Evolutionary conservation across 2,888 invertebrate species (phyloP), one percentile per base, ranked within the genome.

Genomic region (Lochmaea crataegi): DNA sequence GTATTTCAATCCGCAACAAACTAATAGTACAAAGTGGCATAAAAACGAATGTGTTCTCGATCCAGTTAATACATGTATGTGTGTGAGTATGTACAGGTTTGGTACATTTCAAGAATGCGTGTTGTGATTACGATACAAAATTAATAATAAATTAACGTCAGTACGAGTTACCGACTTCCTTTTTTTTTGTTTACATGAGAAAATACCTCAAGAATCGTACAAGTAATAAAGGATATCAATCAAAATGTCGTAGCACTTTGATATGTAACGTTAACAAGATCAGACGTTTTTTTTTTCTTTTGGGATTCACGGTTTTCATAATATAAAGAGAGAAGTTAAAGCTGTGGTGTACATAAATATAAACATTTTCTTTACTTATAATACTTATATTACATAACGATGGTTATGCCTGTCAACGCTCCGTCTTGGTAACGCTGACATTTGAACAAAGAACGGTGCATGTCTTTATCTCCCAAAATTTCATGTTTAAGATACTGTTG

Each of bases 61-160:
- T 63, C 61, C 42, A 63, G 61, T 42, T 42, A 18, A 38, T 63
- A 42, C 61, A 38, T 38, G 60, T 38, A 14, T 60, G 61, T 63
- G 41, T 60, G 61, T 63, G 41, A 41, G 16, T 63, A 22, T 18
- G 53, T 68, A 73, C 72, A 41, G 41, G 48, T 65, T 68, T 68
- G 38, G 65, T 22, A 65, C 72, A 70, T 72, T 68, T 65, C 45
- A 58, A 74, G 74, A 72, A 71, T 63, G 73, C 56, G 56, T 67
- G 42, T 51, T 51, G 61, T 18, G 38, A 60, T 32, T 61, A 45
- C 68, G 61, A 56, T 53, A 68, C 65, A 51, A 71, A 71, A 74
- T 72, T 71, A 73, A 66, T 71, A 68, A 67, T 71, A 68, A 68
- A 74, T 74, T 74, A 68, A 71, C 61, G 71, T 71, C 69, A 65